A percentile compares a stretch with the other conserved stretches of the same genome.
Evolutionary conservation across 2,797 vertebrate genomes (phyloP).

Genomic region (Parambassis ranga): DNA sequence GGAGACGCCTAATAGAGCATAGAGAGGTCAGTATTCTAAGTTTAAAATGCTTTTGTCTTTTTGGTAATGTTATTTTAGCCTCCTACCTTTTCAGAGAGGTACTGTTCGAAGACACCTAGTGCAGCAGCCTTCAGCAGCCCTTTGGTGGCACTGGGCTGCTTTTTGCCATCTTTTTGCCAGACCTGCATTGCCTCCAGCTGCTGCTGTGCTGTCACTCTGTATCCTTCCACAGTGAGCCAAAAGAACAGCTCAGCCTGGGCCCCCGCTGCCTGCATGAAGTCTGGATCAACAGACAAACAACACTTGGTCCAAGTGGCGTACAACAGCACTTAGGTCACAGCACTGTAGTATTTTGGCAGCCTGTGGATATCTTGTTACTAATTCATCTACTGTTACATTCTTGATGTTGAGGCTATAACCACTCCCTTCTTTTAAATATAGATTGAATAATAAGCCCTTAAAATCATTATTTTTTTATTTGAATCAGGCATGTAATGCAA

Average conservation of each 20-base stretch:
- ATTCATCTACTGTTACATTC: background rate
- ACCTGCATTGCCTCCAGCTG: conserved; percentile 92
- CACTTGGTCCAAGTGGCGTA: background rate
- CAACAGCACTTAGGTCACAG: background rate
- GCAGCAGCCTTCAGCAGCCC: conserved; percentile 92
- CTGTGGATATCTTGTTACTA: background rate
- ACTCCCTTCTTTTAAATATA: too few species aligned
- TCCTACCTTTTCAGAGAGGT: conserved; percentile 96
- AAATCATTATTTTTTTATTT: too few species aligned
- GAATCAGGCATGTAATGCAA: too few species aligned
- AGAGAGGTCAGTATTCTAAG: background rate
- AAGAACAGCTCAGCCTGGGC: conserved; percentile 98
- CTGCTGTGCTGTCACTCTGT: conserved; percentile 96
- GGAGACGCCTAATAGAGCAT: conserved; percentile 87
- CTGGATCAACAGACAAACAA: conserved; percentile 67
- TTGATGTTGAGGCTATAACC: too few species aligned
- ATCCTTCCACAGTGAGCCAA: conserved; percentile 99
- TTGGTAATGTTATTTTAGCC: too few species aligned
- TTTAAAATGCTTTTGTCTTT: background rate
- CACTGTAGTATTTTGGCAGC: too few species aligned
- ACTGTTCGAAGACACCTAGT: conserved; percentile 95
- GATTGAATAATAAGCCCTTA: too few species aligned
- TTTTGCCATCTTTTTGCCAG: conserved; percentile 90
- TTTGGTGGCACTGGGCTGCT: conserved; percentile 92
- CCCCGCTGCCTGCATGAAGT: conserved; percentile 98